These are phyloP conservation scores for Phalera bucephala DNA, from an alignment of 2,888 invertebrate genomes.

Conservation along the genomic window DNA sequence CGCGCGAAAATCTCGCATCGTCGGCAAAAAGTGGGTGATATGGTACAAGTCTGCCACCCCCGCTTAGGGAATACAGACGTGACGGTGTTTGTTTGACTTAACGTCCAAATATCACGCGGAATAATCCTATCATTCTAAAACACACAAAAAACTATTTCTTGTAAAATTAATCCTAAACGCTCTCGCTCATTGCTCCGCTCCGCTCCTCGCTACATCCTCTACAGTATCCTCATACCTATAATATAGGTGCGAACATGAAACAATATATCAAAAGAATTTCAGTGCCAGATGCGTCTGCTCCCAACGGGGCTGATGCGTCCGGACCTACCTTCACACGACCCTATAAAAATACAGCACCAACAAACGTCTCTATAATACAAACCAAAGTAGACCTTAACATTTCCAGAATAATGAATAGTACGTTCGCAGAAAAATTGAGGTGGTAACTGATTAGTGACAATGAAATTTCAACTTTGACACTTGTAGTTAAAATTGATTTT, in stretches of 20 bases:
- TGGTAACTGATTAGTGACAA: constrained; percentile 6
- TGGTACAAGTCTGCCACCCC: no score
- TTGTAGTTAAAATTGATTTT: constrained; percentile 10
- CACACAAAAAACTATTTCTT: no score
- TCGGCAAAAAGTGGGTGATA: no score
- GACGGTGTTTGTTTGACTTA: no score
- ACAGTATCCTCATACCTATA: constrained; percentile 18
- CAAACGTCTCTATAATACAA: neutral
- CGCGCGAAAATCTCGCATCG: no score
- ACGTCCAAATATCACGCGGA: no score
- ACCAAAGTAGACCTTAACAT: constrained; percentile 12
- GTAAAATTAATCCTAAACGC: no score
- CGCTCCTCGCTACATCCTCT: constrained; percentile 10
- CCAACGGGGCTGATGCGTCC: constrained; percentile 37
- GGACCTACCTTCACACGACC: constrained; percentile 31
- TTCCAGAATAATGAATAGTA: neutral
- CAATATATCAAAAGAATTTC: constrained; percentile 44
- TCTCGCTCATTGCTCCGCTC: neutral
- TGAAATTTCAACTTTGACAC: constrained; percentile 22
- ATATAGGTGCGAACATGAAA: constrained; percentile 34
- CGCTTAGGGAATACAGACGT: no score
- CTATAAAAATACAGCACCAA: constrained; percentile 27
- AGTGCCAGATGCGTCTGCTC: constrained; percentile 50
- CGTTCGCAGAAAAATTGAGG: neutral
- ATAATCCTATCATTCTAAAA: no score